phyloP scores from a whole-genome alignment of 2,797 vertebrate genomes.

The Rhabdomys pumilio region DNA sequence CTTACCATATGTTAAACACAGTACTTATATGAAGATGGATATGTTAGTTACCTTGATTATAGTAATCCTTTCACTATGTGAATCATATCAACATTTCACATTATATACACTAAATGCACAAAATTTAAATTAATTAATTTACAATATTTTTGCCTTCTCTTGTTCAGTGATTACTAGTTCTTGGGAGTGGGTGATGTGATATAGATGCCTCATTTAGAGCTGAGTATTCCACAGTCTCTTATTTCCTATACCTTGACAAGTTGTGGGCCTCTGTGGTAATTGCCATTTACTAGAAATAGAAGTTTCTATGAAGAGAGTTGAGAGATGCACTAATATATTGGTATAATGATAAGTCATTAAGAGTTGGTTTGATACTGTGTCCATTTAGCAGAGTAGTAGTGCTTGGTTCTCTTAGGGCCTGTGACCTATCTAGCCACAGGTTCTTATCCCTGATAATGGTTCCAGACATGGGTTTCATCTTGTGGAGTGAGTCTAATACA shows the following conservation, averaged over 20 bases:
- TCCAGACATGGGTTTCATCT: neutral
- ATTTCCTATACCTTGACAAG: neutral
- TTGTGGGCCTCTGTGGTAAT: neutral
- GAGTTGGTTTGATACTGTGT: neutral
- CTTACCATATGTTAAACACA: neutral
- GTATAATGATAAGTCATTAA: neutral
- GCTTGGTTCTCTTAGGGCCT: neutral
- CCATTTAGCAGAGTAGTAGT: neutral
- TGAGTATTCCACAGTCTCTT: neutral
- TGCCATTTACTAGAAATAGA: neutral
- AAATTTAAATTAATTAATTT: neutral
- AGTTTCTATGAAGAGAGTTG: neutral
- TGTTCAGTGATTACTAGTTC: neutral
- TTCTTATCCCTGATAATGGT: neutral
- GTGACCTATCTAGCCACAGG: neutral
- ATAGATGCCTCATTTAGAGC: neutral
- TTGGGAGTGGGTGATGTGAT: neutral
- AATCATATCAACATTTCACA: neutral
- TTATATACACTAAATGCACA: neutral
- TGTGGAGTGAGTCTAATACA: neutral
- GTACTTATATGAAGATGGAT: neutral
- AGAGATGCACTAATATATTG: neutral
- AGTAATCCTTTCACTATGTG: neutral
- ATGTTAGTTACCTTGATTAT: neutral
- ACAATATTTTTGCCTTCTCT: neutral